Conservation (phyloP, 2,888 invertebrate genomes). For the Cepaea hortensis region DNA sequence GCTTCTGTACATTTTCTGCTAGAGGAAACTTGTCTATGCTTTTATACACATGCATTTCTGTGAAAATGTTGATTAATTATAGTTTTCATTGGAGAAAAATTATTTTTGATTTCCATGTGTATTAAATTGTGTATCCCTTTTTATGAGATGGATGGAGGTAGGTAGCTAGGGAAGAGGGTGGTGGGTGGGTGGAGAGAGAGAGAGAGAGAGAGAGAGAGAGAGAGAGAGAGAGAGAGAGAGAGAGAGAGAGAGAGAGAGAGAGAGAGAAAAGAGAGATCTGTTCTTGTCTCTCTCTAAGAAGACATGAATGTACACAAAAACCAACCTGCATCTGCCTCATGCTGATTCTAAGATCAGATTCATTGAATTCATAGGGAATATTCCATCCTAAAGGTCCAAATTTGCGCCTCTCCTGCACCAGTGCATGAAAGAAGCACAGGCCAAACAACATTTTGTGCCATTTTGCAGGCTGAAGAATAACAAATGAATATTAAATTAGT, state of each 20-base stretch:
- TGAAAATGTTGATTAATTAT: too few species aligned
- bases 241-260: neutral
- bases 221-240: too few species aligned
- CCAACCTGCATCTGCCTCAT: constrained; percentile 77
- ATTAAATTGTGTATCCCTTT: too few species aligned
- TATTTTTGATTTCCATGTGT: too few species aligned
- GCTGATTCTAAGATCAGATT: constrained; percentile 77
- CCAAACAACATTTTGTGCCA: constrained; percentile 82
- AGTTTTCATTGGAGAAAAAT: too few species aligned
- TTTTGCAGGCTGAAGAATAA: constrained; percentile 75
- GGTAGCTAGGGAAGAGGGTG: too few species aligned
- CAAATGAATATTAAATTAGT: neutral
- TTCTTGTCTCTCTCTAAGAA: neutral
- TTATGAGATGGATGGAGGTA: too few species aligned
- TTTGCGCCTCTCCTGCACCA: constrained; percentile 77
- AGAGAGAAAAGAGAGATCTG: neutral
- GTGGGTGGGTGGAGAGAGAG: too few species aligned
- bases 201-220: too few species aligned
- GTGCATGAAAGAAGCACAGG: constrained; percentile 78
- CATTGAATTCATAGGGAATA: constrained; percentile 78
- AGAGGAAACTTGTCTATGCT: too few species aligned
- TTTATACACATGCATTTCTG: too few species aligned
- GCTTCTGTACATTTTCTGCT: too few species aligned
- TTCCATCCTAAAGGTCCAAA: constrained; percentile 79
- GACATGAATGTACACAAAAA: constrained; percentile 7